Evolutionary conservation across 2,797 vertebrate genomes (phyloP).

Genomic region (Spinus pinus): DNA sequence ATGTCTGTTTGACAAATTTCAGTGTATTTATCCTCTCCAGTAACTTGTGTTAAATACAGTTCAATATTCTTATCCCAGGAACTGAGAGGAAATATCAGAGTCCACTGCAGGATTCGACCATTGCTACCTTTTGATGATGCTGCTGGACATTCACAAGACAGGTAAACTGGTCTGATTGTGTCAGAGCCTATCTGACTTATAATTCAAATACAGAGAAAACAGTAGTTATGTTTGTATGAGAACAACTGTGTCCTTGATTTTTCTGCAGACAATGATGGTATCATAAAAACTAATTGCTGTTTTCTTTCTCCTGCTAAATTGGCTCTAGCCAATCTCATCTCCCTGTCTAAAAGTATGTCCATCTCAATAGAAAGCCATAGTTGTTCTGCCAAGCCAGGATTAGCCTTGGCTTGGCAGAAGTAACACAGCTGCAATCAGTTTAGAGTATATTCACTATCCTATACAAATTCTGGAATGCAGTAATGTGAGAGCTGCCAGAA

Average conservation of each 20-base stretch:
- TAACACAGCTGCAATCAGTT: neutral
- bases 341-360: neutral
- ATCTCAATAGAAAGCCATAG: neutral
- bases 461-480: neutral
- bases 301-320: neutral
- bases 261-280: neutral
- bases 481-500: neutral
- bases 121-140: conserved; percentile 74
- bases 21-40: neutral
- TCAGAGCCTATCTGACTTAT: neutral
- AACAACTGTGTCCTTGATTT: neutral
- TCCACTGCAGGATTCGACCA: conserved; percentile 85
- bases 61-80: conserved; percentile 73
- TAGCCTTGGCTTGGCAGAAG: neutral
- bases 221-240: neutral
- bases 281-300: neutral
- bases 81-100: conserved; percentile 83
- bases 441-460: neutral
- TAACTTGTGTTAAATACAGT: neutral
- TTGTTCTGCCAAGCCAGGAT: neutral
- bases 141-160: conserved; percentile 18
- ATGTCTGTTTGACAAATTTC: neutral
- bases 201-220: neutral
- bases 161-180: conserved; percentile 57
- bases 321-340: neutral